Base-by-base conservation (phyloP, 2,113 vertebrate species). In the Corydoras sp. region DNA sequence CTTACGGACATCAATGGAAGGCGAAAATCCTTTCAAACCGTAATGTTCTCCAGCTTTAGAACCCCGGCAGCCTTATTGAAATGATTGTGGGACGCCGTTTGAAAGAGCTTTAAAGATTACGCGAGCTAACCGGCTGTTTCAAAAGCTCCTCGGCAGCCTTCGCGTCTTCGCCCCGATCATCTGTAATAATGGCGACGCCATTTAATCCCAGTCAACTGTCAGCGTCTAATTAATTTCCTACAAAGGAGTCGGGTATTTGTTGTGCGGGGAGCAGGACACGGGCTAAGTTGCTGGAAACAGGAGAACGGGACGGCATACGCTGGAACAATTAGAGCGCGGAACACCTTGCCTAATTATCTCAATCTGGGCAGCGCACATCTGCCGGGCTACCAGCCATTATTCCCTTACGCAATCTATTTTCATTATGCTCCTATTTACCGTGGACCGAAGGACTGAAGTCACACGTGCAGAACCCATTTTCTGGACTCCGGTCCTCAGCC, bases 321-420 rank as follows among this genome's bases (percentile, higher is more conserved):
- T 53, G 74, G 56, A 60, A 72, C 35, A 78, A 79, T 67, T 65
- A 73, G 59, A 73, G 55, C 43, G 59, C 69, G 69, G 74, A 75
- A 73, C 70, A 76, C 66, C 77, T 76, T 73, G 70, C 43, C 24
- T 79, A 76, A 73, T 73, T 73, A 62, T 66, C 43, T 76, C 65
- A 76, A 73, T 58, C 51, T 55, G 62, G 66, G 70, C 66, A 9
- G 7, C 58, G 67, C 70, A 76, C 77, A 76, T 73, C 77, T 79
- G 77, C 71, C 31, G 55, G 58, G 43, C 65, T 72, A 71, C 68
- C 69, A 29, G 69, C 54, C 64, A 73, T 76, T 76, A 68, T 76
- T 73, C 70, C 66, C 69, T 68, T 68, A 72, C 61, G 58, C 35
- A 54, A 66, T 76, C 72, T 73, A 65, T 70, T 69, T 70, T 66